Conservation (phyloP, 2,888 invertebrate species). For the Cataglyphis cursor region DNA sequence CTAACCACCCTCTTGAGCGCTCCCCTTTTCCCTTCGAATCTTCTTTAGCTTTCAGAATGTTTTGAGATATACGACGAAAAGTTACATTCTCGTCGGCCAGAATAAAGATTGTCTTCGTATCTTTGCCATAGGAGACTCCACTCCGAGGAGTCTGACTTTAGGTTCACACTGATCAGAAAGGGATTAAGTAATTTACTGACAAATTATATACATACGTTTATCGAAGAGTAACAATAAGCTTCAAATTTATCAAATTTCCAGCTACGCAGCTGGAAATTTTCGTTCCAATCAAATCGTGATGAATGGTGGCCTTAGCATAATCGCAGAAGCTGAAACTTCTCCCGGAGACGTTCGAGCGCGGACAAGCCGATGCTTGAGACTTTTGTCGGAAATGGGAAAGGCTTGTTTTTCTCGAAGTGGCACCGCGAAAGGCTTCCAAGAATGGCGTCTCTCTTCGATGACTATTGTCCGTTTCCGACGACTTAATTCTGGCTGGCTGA, state of each 20-base stretch:
- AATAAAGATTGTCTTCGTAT: slow-evolving; percentile 41
- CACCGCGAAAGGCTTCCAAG: slow-evolving; percentile 43
- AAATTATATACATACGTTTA: background rate
- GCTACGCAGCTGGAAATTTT: slow-evolving; percentile 13
- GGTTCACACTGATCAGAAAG: background rate
- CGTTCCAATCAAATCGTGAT: slow-evolving; percentile 7
- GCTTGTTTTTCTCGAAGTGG: slow-evolving; percentile 77
- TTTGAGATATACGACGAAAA: slow-evolving; percentile 55
- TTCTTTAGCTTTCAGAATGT: slow-evolving; percentile 23
- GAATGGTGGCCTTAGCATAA: slow-evolving; percentile 34
- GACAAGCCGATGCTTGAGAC: slow-evolving; percentile 62
- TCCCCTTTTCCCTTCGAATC: background rate
- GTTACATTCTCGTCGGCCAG: slow-evolving; percentile 60
- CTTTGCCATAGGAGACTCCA: background rate
- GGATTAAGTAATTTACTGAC: background rate
- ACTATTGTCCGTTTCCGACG: slow-evolving; percentile 69
- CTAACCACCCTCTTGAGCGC: slow-evolving; percentile 11
- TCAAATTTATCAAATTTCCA: slow-evolving; percentile 36
- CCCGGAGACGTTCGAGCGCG: slow-evolving; percentile 60
- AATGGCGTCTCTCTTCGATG: slow-evolving; percentile 56
- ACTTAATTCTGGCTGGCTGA: slow-evolving; percentile 61
- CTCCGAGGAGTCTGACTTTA: background rate
- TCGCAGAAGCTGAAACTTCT: slow-evolving; percentile 54
- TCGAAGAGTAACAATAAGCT: background rate
- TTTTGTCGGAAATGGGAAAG: slow-evolving; percentile 80